Base-by-base conservation (phyloP, 2,113 vertebrate species). In the Bothrops jararaca region DNA sequence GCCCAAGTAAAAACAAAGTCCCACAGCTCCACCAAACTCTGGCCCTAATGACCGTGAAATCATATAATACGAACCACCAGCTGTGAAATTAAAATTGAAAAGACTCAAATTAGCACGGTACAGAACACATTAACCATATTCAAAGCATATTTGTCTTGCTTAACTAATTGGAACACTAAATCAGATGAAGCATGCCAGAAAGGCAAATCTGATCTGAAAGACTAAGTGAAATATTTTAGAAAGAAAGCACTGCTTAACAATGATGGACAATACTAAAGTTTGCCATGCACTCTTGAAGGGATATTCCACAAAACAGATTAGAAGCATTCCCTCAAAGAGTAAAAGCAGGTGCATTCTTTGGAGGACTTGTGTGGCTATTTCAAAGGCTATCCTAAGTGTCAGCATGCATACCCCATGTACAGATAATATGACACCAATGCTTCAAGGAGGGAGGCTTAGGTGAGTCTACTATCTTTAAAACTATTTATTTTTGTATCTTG, bases 51-150 rank as follows among this genome's bases (percentile, higher is more conserved):
- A 98, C 90, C 99, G 98, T 52, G 99, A 99, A 74, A 99, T 99
- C 99, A 99, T 99, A 97, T 99, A 99, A 96, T 99, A 99, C 4
- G 99, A 98, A n/a, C 99, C 99, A 20, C 99, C 99, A 89, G 99
- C 99, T 99, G 94, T 58, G 86, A 97, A 95, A 95, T 90, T 88
- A 94, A 95, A 2, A 92, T 54, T 42, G 42, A 80, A 0, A 91
- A 48, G 93, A 86, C 23, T 69, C 23, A 52, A 22, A 90, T 93
- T 50, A 86, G 23, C 15, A 6, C 20, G 26, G 15, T 42, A 58
- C 2, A 86, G 20, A 92, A 89, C 34, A 11, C 18, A n/a, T 29
- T 39, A 45, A 92, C 9, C 7, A 23, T n/a, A 60, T 60, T 86
- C 54, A 58, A 23, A 53, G 52, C 5, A 85, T 86, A 42, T 42